Base-by-base conservation (phyloP, 2,888 invertebrate species). In the Rotaria sp. region DNA sequence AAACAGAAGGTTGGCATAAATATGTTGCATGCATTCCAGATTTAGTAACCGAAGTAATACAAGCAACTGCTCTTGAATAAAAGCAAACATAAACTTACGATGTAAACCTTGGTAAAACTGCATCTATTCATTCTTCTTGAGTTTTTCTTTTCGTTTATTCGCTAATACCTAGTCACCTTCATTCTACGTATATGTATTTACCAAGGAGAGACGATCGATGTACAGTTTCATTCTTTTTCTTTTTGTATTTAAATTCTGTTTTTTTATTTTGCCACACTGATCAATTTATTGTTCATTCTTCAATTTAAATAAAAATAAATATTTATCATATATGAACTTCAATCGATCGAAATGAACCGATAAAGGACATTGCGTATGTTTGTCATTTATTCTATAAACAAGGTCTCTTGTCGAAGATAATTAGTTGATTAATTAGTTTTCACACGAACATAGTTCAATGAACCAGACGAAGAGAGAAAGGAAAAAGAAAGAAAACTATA, bases 1-100 rank as follows among this genome's bases (percentile, higher is more conserved):
- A 41, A 80, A 80, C 80, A 8, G 80, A 45, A 45, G 80, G 80
- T 80, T 80, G 80, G 80, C 80, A 80, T 80, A 80, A 80, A 80
- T 80, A 80, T 80, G 80, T 80, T 45, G 45, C 45, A n/a, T 80
- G 80, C 45, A 45, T 80, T 41, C 80, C 80, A 45, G 80, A 80
- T 45, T 45, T 80, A 80, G 80, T 80, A 24, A 80, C 80, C 2
- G 80, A 80, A 80, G 80, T 80, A 21, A 80, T 80, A 80, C 80
- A 80, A 80, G 80, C 80, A 80, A 80, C 80, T 0, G 45, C 80
- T 45, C 45, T 15, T n/a, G 80, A 80, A 80, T 80, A 80, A 80
- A 45, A 45, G 26, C n/a, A 38, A 38, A 67, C 7, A 21, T 67
- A 35, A 35, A 35, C 0, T 15, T 21, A 10, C 38, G 21, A 67